Percentiles rank a stretch among this genome's conserved stretches.
These are phyloP conservation scores for Micromussa lordhowensis DNA, from an alignment of 92 coral and sea anemone species.

Conservation along the genomic window DNA sequence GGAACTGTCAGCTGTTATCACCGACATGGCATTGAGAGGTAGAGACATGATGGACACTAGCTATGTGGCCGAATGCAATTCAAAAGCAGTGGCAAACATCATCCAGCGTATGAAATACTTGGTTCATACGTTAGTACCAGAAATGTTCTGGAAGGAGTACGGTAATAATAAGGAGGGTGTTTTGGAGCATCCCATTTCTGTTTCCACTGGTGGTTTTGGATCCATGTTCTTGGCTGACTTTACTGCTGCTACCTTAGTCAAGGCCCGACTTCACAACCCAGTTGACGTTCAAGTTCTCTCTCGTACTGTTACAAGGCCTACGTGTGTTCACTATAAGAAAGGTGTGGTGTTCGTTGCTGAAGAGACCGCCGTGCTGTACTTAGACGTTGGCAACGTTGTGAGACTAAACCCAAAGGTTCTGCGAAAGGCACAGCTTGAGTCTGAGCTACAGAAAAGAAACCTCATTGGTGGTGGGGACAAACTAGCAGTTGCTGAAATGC, in stretches of 20 bases:
- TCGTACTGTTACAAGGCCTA: no score
- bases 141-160: constrained; percentile 62
- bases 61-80: constrained; percentile 21
- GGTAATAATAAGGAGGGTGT: constrained; percentile 42
- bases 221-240: no score
- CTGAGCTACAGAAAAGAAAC: no score
- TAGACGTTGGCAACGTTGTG: constrained; percentile 46
- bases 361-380: no score
- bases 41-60: constrained; percentile 38
- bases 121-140: constrained; percentile 47
- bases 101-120: no score
- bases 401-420: constrained; percentile 44
- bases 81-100: neutral
- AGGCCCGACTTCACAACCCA: constrained; percentile 48
- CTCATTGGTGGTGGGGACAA: no score
- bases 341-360: no score
- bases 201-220: constrained; percentile 45
- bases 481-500: no score
- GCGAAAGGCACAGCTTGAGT: no score
- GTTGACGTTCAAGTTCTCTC: constrained; percentile 41
- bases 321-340: no score
- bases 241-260: no score
- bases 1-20: constrained; percentile 30
- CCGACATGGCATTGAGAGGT: constrained; percentile 38
- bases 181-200: constrained; percentile 27